Evolutionary conservation across 2,797 vertebrate species (phyloP), one percentile per base, ranked within the genome.

Genomic region (Leptatherina wallacei): DNA sequence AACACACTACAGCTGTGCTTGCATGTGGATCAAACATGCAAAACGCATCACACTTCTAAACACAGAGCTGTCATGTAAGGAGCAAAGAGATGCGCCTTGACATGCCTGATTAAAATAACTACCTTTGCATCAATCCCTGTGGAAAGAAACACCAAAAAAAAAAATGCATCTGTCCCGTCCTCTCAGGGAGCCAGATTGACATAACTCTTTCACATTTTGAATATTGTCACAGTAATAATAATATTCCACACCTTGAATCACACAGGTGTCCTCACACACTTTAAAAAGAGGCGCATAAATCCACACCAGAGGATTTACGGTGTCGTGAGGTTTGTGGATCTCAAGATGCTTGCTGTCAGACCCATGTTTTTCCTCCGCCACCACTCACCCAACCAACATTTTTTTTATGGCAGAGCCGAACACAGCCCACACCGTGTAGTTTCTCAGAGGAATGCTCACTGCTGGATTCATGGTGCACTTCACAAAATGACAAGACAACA

Each of bases 21-120:
- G 97, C 97, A 99, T 97, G 97, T 92, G 89, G 80, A 16, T 58
- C 85, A 91, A 90, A 90, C 97, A 99, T 98, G 97, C 97, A 99
- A 97, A 96, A 91, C 78, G 78, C 61, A 79, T 12, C 90, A 92
- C 90, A 82, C 87, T 54, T 63, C 60, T 81, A 73, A 91, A 69
- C 65, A 77, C 29, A 62, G 40, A 24, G n/a, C 51, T 70, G 66
- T 65, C 94, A 95, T 99, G 97, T 98, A 98, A 97, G 96, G 86
- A 71, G 80, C 89, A 80, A 65, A 80, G 59, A 59, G 75, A 38
- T 76, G 78, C 76, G 76, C 90, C 91, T 93, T 91, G 84, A 94
- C 94, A 95, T 95, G 94, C 77, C 78, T 71, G 67, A 81, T 88
- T 69, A 90, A 89, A 85, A 80, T 49, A 57, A 38, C 8, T 22